Conservation (phyloP, 2,797 vertebrate species). For the Aselliscus stoliczkanus region DNA sequence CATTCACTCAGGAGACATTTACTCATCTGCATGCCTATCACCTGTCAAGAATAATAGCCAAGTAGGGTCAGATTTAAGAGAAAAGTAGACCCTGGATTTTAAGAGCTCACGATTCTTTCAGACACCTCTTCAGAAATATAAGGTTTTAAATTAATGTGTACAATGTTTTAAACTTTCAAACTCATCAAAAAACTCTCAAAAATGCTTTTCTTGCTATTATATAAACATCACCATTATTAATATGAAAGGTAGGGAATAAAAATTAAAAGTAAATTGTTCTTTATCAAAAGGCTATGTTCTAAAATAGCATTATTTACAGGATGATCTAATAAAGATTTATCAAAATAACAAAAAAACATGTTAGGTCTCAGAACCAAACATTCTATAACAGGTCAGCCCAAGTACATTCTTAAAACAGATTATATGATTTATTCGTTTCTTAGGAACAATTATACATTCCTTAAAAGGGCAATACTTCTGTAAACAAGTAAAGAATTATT, state of each 20-base stretch:
- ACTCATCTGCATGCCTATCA: background rate
- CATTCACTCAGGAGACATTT: background rate
- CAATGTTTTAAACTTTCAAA: slow-evolving; percentile 8
- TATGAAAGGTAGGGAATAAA: background rate
- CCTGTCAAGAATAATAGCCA: background rate
- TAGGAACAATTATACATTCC: background rate
- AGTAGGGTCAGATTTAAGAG: background rate
- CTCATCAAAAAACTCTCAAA: background rate
- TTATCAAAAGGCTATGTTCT: slow-evolving; percentile 1
- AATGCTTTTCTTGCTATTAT: background rate
- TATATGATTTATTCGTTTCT: background rate
- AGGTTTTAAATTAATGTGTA: background rate
- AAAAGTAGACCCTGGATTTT: background rate
- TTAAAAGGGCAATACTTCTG: background rate
- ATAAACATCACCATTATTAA: background rate
- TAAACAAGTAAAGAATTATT: background rate
- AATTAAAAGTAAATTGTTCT: background rate
- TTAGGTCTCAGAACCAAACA: background rate
- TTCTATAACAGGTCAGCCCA: background rate
- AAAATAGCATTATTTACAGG: background rate
- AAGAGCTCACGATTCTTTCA: background rate
- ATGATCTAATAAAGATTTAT: background rate
- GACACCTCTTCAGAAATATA: background rate
- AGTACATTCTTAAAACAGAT: background rate
- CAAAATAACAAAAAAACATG: background rate